Conservation (phyloP, 2,113 vertebrate genomes). For the Lucifuga dentata region DNA sequence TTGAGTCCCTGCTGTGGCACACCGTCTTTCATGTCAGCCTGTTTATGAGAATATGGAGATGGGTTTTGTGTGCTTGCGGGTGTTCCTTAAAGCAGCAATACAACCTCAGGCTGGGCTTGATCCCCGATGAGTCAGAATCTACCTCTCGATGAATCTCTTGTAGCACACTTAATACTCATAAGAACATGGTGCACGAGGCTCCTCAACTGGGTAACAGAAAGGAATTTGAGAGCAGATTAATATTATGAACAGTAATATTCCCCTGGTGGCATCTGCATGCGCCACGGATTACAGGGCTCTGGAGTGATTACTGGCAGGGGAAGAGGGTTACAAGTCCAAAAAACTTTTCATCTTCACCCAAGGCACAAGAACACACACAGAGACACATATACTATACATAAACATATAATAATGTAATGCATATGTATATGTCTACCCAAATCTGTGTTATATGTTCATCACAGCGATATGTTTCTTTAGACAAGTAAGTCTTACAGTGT, state of each 20-base stretch:
- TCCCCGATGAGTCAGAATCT: slow-evolving; percentile 83
- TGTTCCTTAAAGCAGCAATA: slow-evolving; percentile 81
- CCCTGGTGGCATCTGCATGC: slow-evolving; percentile 87
- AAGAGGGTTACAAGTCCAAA: slow-evolving; percentile 83
- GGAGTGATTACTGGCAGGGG: slow-evolving; percentile 86
- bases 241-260: slow-evolving; percentile 91
- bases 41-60: slow-evolving; percentile 83
- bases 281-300: slow-evolving; percentile 89
- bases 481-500: too few species aligned
- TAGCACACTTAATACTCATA: slow-evolving; percentile 85
- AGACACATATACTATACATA: slow-evolving; percentile 8
- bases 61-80: slow-evolving; percentile 67
- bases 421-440: slow-evolving; percentile 13
- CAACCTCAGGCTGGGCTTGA: slow-evolving; percentile 82
- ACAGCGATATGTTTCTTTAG: not conserved
- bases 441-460: slow-evolving; percentile 22
- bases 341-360: slow-evolving; percentile 83
- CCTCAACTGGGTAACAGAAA: slow-evolving; percentile 83
- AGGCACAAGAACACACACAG: slow-evolving; percentile 55
- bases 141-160: slow-evolving; percentile 88
- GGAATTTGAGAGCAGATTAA: slow-evolving; percentile 88
- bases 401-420: slow-evolving; percentile 31
- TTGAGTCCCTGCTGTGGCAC: slow-evolving; percentile 71
- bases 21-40: slow-evolving; percentile 78
- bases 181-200: slow-evolving; percentile 78